Percentiles rank a stretch among this genome's conserved stretches.
phyloP scores from a whole-genome alignment of 2,888 invertebrate genomes.

The Heliconius ethilla region DNA sequence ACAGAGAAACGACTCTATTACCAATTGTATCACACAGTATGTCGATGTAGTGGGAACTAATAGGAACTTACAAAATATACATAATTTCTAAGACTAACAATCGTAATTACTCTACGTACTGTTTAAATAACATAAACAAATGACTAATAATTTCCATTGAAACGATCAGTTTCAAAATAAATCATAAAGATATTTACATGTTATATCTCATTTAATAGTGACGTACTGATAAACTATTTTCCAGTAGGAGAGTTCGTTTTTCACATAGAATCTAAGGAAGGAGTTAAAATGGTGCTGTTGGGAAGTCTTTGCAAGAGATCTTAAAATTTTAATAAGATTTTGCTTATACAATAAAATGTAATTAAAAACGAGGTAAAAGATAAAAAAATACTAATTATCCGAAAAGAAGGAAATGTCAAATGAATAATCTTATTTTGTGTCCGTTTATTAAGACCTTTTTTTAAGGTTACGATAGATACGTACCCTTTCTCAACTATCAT shows the following conservation, averaged over 20 bases:
- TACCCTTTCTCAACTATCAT: no score
- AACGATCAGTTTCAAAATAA: constrained; percentile 24
- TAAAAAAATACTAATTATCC: no score
- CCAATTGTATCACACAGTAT: not conserved
- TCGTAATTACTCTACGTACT: constrained; percentile 30
- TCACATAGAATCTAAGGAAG: not conserved
- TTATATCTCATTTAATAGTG: constrained; percentile 2
- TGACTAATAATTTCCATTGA: constrained; percentile 38
- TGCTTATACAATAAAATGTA: no score
- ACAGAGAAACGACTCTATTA: not conserved
- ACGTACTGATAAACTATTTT: not conserved
- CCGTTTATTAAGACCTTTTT: no score
- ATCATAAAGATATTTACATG: constrained; percentile 22
- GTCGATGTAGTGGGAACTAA: not conserved
- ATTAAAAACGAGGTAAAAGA: no score
- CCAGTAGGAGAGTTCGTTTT: not conserved
- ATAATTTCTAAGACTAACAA: constrained; percentile 5
- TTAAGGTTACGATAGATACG: no score
- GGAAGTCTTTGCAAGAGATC: no score
- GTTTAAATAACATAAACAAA: constrained; percentile 36
- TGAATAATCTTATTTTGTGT: no score
- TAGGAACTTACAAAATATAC: not conserved
- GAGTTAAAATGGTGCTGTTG: not conserved
- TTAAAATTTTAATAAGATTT: no score
- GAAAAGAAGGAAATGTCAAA: no score